phyloP scores from a whole-genome alignment of 2,888 invertebrate species.

The Desoria tigrina region DNA sequence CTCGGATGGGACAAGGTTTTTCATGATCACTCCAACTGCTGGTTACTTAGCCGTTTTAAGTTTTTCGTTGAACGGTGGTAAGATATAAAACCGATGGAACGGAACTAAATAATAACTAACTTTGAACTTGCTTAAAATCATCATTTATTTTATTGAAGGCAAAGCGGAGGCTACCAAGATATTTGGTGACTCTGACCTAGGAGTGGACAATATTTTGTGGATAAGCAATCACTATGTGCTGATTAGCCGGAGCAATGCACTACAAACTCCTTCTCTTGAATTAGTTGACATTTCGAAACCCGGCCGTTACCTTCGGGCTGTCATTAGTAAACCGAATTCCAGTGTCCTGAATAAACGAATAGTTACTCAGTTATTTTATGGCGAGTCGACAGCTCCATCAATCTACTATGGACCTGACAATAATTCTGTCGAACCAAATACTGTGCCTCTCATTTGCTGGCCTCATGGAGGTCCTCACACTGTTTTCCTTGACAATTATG shows the following conservation, averaged over 20 bases:
- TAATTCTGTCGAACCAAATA: conserved; percentile 38
- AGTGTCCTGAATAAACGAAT: background rate
- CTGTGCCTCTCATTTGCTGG: conserved; percentile 68
- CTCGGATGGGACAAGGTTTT: conserved; percentile 29
- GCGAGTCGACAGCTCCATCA: conserved; percentile 40
- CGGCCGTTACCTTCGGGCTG: background rate
- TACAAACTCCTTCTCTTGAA: conserved; percentile 27
- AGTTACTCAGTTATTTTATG: background rate
- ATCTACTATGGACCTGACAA: conserved; percentile 45
- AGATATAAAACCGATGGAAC: too few species aligned
- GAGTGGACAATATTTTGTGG: conserved; percentile 33
- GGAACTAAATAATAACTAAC: too few species aligned
- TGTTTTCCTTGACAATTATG: conserved; percentile 66
- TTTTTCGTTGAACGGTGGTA: conserved; percentile 25
- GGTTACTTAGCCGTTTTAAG: conserved; percentile 16
- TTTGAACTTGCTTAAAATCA: too few species aligned
- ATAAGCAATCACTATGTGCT: conserved; percentile 37
- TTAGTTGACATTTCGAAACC: conserved; percentile 27
- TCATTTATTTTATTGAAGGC: too few species aligned
- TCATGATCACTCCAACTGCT: conserved; percentile 35
- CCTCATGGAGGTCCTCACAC: conserved; percentile 66
- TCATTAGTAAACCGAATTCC: background rate
- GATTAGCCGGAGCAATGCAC: conserved; percentile 29
- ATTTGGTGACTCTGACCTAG: conserved; percentile 14
- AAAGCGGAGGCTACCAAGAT: conserved; percentile 11